Evolutionary conservation across 2,888 invertebrate species (phyloP).

Genomic region (Julus scandinavius): DNA sequence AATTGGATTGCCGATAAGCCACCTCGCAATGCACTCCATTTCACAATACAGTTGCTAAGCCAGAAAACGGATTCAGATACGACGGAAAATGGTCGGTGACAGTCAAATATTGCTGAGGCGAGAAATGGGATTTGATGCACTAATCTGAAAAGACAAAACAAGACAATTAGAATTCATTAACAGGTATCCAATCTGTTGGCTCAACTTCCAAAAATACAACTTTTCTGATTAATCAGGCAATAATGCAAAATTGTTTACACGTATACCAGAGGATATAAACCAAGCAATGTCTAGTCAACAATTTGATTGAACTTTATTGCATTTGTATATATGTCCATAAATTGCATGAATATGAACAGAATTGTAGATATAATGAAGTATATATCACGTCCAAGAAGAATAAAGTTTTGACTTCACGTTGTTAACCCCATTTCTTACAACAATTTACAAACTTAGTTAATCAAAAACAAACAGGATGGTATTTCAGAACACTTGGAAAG

Average conservation of each 20-base stretch:
- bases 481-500: too few relatives aligned
- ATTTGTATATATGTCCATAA: too few relatives aligned
- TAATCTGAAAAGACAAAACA: not conserved
- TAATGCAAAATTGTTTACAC: not conserved
- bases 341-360: too few relatives aligned
- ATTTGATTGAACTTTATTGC: too few relatives aligned
- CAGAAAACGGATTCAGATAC: not conserved
- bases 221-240: not conserved
- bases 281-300: too few relatives aligned
- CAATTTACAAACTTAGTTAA: too few relatives aligned
- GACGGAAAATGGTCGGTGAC: not conserved
- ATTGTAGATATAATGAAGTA: too few relatives aligned
- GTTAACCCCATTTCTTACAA: too few relatives aligned
- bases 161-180: not conserved
- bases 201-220: not conserved
- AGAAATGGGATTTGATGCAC: not conserved
- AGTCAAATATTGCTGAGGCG: not conserved
- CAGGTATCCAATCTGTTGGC: not conserved
- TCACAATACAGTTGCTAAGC: slow-evolving; percentile 18
- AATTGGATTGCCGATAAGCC: slow-evolving; percentile 44
- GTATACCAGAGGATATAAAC: not conserved
- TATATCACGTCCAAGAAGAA: too few relatives aligned
- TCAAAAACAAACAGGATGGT: too few relatives aligned
- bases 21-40: slow-evolving; percentile 39
- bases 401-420: too few relatives aligned